Percentiles rank a stretch among this genome's conserved stretches.
phyloP scores from a whole-genome alignment of 2,797 vertebrate species.

The Aldrovandia affinis region DNA sequence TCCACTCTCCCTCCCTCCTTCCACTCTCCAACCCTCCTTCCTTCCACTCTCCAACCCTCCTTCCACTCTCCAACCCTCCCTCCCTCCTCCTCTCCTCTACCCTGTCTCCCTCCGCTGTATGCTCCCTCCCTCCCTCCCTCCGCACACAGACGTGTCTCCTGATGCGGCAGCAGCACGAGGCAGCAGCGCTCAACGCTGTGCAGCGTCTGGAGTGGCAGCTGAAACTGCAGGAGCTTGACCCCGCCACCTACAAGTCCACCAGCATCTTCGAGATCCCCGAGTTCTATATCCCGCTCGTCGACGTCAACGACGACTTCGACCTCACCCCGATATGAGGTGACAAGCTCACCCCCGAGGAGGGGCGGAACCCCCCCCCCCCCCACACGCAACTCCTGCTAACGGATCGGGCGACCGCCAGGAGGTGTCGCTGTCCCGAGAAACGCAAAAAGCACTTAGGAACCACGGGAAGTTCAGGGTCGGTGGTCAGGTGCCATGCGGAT shows the following conservation, averaged over 20 bases:
- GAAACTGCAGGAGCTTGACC: slow-evolving; percentile 97
- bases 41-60: not conserved
- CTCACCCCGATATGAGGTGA: slow-evolving; percentile 91
- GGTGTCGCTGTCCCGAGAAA: slow-evolving; percentile 34
- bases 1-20: not conserved
- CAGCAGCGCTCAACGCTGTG: slow-evolving; percentile 94
- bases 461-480: not conserved
- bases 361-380: not conserved
- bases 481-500: not conserved
- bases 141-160: slow-evolving; percentile 89
- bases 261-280: slow-evolving; percentile 98
- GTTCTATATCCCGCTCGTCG: slow-evolving; percentile 97
- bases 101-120: too few species aligned
- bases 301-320: slow-evolving; percentile 98
- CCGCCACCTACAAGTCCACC: slow-evolving; percentile 95
- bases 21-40: not conserved
- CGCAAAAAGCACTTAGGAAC: slow-evolving; percentile 49
- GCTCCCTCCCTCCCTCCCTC: slow-evolving; percentile 28
- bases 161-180: slow-evolving; percentile 99
- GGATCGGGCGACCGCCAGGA: not conserved
- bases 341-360: not conserved
- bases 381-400: not conserved
- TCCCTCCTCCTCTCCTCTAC: not conserved
- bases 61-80: not conserved
- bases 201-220: slow-evolving; percentile 99